Conservation (phyloP, 1,140 invertebrate genomes). For the Papilio helenus region DNA sequence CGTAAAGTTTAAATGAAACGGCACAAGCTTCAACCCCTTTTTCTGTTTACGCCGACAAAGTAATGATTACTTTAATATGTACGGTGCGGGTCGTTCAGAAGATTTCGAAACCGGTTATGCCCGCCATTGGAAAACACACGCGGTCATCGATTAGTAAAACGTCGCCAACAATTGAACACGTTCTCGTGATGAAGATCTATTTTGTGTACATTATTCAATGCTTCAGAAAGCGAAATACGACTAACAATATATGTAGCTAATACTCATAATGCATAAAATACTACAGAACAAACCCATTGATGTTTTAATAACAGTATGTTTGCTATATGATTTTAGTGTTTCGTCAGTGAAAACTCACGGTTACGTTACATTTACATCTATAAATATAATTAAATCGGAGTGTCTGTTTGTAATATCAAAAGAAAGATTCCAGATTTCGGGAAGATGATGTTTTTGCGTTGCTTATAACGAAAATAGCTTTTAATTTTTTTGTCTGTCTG, state of each 20-base stretch:
- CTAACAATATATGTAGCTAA: neutral
- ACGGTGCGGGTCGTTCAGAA: neutral
- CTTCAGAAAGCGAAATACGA: neutral
- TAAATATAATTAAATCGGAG: too few relatives aligned
- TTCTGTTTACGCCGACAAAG: constrained; percentile 5
- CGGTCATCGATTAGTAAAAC: constrained; percentile 19
- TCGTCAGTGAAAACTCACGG: too few relatives aligned
- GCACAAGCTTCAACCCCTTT: neutral
- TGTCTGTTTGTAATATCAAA: too few relatives aligned
- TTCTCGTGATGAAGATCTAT: neutral
- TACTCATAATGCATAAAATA: neutral
- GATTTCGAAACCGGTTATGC: constrained; percentile 13
- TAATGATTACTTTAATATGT: constrained; percentile 1
- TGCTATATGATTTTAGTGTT: too few relatives aligned
- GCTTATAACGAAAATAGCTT: too few relatives aligned
- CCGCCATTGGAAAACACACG: constrained; percentile 7
- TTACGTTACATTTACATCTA: too few relatives aligned
- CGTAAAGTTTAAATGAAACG: neutral
- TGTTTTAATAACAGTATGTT: too few relatives aligned
- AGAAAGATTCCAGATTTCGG: too few relatives aligned
- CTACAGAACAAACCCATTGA: too few relatives aligned
- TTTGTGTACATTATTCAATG: neutral
- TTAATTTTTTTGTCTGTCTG: too few relatives aligned
- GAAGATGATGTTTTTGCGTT: too few relatives aligned
- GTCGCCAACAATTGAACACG: neutral